Conservation (phyloP, 2,797 vertebrate species). For the Hybognathus amarus region DNA sequence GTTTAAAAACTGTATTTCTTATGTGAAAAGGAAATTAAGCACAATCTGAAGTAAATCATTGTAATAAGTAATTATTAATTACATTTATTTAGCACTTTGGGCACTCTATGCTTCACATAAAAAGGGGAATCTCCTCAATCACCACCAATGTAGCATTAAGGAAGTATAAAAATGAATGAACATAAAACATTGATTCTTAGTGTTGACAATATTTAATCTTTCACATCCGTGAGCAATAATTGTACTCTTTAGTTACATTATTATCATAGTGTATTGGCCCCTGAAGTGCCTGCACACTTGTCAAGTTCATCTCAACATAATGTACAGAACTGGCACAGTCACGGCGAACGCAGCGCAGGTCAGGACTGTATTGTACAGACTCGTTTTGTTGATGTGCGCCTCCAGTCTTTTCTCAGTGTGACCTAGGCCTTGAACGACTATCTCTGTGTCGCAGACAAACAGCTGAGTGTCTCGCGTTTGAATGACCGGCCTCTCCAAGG, state of each 20-base stretch:
- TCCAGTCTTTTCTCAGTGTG: conserved; percentile 83
- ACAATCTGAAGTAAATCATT: background rate
- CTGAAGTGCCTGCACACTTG: background rate
- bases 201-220: conserved; percentile 18
- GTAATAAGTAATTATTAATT: too few species aligned
- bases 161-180: background rate
- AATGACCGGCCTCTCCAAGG: conserved; percentile 51
- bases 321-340: conserved; percentile 84
- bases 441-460: conserved; percentile 71
- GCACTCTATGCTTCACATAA: too few species aligned
- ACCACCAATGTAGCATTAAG: background rate
- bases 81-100: background rate
- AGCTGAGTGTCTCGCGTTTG: conserved; percentile 64
- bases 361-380: conserved; percentile 82
- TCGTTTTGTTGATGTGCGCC: conserved; percentile 81
- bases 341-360: conserved; percentile 82
- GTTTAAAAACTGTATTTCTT: background rate
- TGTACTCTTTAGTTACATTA: background rate
- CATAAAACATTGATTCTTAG: background rate
- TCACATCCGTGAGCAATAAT: background rate
- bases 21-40: too few species aligned
- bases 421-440: conserved; percentile 77
- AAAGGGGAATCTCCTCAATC: too few species aligned
- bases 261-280: conserved; percentile 35
- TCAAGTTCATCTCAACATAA: conserved; percentile 81